A percentile compares a stretch with the other conserved stretches of the same genome.
phyloP scores from a whole-genome alignment of 2,113 vertebrate genomes.

The Tor tambroides region DNA sequence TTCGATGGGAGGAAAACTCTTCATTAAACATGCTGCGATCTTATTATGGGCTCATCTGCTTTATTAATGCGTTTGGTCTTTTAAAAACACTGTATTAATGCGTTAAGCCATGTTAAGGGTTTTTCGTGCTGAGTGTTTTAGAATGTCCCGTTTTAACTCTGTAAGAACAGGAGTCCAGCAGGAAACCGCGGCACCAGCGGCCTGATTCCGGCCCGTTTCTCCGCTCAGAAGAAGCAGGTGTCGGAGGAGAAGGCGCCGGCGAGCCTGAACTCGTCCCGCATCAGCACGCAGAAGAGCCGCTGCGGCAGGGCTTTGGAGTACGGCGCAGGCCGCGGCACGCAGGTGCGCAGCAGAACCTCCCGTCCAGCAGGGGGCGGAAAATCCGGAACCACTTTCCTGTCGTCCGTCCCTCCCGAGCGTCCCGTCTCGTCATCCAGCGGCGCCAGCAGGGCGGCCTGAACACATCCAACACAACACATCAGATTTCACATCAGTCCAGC shows the following conservation, averaged over 20 bases:
- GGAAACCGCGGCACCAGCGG: neutral
- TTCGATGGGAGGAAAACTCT: too few species aligned
- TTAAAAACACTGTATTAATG: too few species aligned
- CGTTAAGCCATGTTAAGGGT: too few species aligned
- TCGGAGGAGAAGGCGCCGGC: conserved; percentile 93
- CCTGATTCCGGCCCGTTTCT: neutral
- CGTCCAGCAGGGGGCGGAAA: conserved; percentile 88
- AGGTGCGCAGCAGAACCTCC: conserved; percentile 86
- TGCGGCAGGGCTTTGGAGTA: conserved; percentile 93
- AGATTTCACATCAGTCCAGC: too few species aligned
- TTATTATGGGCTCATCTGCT: too few species aligned
- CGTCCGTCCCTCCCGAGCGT: conserved; percentile 67
- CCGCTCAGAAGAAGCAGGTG: conserved; percentile 90
- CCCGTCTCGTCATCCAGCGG: conserved; percentile 83
- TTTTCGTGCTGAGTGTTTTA: too few species aligned
- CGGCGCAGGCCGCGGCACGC: conserved; percentile 85
- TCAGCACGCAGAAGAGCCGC: conserved; percentile 92
- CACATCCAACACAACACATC: conserved; percentile 59
- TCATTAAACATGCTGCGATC: too few species aligned
- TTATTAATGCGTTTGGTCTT: too few species aligned
- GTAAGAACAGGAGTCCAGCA: neutral
- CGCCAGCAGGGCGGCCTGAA: conserved; percentile 78
- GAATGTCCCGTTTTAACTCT: neutral
- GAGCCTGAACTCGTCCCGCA: conserved; percentile 91
- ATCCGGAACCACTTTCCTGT: conserved; percentile 74